Conservation (phyloP, 2,797 vertebrate genomes). For the Steatocranus sp. region DNA sequence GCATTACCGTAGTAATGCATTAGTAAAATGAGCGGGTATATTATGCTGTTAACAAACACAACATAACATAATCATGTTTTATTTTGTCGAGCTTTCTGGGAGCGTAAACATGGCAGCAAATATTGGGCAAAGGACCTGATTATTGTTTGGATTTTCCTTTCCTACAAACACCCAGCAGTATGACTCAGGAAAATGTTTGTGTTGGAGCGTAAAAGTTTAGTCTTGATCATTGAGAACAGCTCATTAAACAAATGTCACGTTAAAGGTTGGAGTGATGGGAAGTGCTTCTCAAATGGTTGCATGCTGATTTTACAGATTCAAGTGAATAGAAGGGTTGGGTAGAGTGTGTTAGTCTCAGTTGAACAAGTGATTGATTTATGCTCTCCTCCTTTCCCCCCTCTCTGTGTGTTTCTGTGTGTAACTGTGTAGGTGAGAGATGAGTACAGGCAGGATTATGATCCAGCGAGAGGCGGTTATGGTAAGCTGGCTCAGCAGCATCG, state of each 20-base stretch:
- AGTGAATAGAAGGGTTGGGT: background rate
- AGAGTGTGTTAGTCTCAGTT: background rate
- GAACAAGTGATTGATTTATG: background rate
- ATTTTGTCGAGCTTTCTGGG: background rate
- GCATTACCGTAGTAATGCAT: background rate
- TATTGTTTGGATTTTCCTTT: background rate
- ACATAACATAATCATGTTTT: background rate
- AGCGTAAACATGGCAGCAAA: background rate
- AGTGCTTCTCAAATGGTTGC: background rate
- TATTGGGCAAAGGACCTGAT: background rate
- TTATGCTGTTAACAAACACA: constrained; percentile 1
- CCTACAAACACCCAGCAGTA: background rate
- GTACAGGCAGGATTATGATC: constrained; percentile 85
- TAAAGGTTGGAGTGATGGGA: background rate
- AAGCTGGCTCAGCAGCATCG: constrained; percentile 80
- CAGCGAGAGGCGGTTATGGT: constrained; percentile 84
- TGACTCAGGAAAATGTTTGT: background rate
- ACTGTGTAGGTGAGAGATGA: constrained; percentile 81
- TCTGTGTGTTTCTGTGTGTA: background rate
- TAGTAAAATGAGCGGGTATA: background rate
- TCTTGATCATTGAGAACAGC: background rate
- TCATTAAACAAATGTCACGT: background rate
- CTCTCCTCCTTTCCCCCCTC: background rate
- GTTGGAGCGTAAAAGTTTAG: background rate
- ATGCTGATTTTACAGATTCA: background rate